phyloP scores from a whole-genome alignment of 1,140 invertebrate genomes.

The Muscidifurax raptorellus region DNA sequence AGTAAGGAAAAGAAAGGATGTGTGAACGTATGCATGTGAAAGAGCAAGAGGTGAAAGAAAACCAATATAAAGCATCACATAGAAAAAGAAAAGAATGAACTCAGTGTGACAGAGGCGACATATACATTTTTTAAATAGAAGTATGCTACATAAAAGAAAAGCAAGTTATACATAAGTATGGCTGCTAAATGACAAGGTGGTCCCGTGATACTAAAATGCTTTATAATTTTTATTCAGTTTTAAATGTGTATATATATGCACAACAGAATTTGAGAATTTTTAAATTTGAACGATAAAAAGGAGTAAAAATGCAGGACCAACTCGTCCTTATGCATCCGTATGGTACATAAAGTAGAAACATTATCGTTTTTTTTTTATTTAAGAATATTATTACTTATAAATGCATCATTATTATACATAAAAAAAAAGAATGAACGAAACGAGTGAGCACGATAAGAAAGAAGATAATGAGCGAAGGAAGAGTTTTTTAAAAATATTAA shows the following conservation, averaged over 20 bases:
- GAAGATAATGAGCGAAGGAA: conserved; percentile 50
- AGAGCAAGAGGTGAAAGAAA: conserved; percentile 38
- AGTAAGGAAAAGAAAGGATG: conserved; percentile 40
- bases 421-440: conserved; percentile 48
- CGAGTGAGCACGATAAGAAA: conserved; percentile 45
- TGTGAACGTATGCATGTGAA: conserved; percentile 24
- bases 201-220: conserved; percentile 48
- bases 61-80: conserved; percentile 53
- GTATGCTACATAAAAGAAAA: conserved; percentile 59
- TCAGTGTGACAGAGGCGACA: conserved; percentile 54
- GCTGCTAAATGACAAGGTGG: conserved; percentile 61
- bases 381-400: conserved; percentile 73
- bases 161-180: conserved; percentile 55
- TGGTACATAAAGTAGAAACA: conserved; percentile 68
- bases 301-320: conserved; percentile 52
- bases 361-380: conserved; percentile 66
- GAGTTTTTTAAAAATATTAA: conserved; percentile 53
- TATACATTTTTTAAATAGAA: conserved; percentile 63
- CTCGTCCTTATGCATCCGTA: conserved; percentile 64
- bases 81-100: conserved; percentile 55
- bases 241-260: neutral
- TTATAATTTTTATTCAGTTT: conserved; percentile 22
- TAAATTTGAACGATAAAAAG: neutral
- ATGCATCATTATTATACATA: conserved; percentile 69
- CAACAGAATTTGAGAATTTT: neutral